Evolutionary conservation across 2,888 invertebrate genomes (phyloP), one percentile per base, ranked within the genome.

Genomic region (Drosophila mulleri): DNA sequence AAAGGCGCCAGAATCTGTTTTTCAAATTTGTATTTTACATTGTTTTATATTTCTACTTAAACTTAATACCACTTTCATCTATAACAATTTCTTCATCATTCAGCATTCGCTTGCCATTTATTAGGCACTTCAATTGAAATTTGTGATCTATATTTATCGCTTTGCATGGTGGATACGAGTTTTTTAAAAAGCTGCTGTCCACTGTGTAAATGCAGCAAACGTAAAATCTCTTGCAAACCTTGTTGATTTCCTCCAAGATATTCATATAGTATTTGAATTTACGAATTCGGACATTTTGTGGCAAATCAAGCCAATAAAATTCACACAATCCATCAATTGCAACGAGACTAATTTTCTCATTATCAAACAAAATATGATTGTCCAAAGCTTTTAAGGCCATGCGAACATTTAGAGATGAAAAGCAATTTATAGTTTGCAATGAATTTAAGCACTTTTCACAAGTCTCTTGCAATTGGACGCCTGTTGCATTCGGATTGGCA

Each of bases 241-340:
- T 58, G 6, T 57, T 54, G 1, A 80, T 29, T 3, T n/a, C 23
- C 3, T 45, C 32, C 20, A 80, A n/a, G 18, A 44, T 63, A 2
- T 58, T 56, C 42, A 75, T 57, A 26, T 78, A 80, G 37, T 80
- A 80, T 5, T 45, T 67, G n/a, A 60, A 69, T 54, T 80, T 80
- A 14, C 72, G 61, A 26, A 45, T 26, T 1, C 39, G 53, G 16
- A 7, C 50, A 20, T 64, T 57, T 42, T 63, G 64, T 14, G 64
- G 39, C 16, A 69, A 45, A 26, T 80, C 77, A 3, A 60, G 18
- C 80, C 80, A 80, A 54, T 78, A 80, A 26, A 72, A 80, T n/a
- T 80, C 80, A 20, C 78, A 68, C 1, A 80, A 47, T 20, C 77
- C 48, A 56, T 80, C 80, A 0, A 80, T 53, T 1, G 61, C 75